Evolutionary conservation across 2,113 vertebrate genomes (phyloP), one percentile per base, ranked within the genome.

Genomic region (Paedocypris sp.): DNA sequence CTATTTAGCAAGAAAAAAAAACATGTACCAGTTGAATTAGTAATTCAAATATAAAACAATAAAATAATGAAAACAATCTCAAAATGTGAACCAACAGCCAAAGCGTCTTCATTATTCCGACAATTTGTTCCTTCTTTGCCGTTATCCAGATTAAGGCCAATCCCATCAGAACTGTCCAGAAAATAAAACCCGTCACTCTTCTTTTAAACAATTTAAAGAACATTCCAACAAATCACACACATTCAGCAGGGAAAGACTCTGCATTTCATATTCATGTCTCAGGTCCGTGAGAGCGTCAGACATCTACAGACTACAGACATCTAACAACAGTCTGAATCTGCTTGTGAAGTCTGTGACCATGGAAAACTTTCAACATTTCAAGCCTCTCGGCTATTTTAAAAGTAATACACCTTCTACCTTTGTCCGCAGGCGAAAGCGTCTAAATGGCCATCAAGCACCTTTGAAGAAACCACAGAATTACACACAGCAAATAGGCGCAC

Each of bases 391-490:
- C n/a, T 10, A n/a, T 36, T 52, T 13, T 36, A 22, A 8, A 36
- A 11, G 23, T 1, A 36, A 23, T 18, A 35, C 26, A 2, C 4
- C 26, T 19, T 5, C 6, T 56, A 68, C 70, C 46, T 43, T 42
- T 3, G 22, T 16, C 31, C 9, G 3, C 2, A 11, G 10, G 46
- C 15, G 10, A 46, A 11, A 26, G 19, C 18, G 26, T n/a, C 23
- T 45, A 62, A 66, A 45, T 36, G 53, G 18, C 20, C 29, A 20
- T 50, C 23, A 38, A 49, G 42, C 11, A 70, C 32, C 68, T 70
- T 4, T 2, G 42, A 46, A 19, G 9, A 41, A 31, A 59, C 1
- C 16, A 5, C 15, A n/a, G n/a, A n/a, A 38, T 48, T 41, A 41
- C 16, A 23, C 11, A 18, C 15, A 5, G 10, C n/a, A 2, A 31